These are phyloP conservation scores for Arnoldichthys spilopterus DNA, from an alignment of 2,797 vertebrate genomes.

Conservation along the genomic window DNA sequence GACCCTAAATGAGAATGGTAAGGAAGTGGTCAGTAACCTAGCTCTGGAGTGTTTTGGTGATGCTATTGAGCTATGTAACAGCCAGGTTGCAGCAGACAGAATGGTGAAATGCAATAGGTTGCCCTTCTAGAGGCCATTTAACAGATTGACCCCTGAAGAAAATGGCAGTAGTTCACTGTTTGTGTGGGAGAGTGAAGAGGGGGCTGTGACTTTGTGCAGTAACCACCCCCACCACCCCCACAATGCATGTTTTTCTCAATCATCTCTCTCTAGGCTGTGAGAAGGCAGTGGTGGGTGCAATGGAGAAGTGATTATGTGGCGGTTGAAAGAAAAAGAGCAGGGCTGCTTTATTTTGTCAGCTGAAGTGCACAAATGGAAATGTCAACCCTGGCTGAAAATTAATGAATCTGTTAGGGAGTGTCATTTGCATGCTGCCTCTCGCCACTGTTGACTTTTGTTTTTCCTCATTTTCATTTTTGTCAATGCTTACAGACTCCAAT, in stretches of 20 bases:
- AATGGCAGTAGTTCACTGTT: neutral
- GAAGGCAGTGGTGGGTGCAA: constrained; percentile 56
- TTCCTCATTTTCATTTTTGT: constrained; percentile 19
- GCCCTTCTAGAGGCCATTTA: constrained; percentile 7
- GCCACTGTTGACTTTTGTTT: constrained; percentile 60
- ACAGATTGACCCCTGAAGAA: constrained; percentile 29
- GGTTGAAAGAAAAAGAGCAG: constrained; percentile 69
- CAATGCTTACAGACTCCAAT: constrained; percentile 1
- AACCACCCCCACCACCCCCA: neutral
- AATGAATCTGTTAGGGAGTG: constrained; percentile 80
- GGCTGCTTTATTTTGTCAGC: constrained; percentile 82
- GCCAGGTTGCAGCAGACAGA: neutral
- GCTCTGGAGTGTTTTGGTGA: constrained; percentile 4
- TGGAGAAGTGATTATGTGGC: constrained; percentile 72
- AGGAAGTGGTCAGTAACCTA: neutral
- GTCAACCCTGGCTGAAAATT: constrained; percentile 75
- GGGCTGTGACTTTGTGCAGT: constrained; percentile 9
- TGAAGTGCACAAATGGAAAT: constrained; percentile 84
- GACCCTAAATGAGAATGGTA: neutral
- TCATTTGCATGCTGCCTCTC: constrained; percentile 67
- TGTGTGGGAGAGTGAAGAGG: neutral
- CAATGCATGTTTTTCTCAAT: constrained; percentile 34
- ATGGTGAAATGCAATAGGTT: neutral
- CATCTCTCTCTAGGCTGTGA: constrained; percentile 30
- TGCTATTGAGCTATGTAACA: neutral